Evolutionary conservation across 2,888 invertebrate genomes (phyloP).

Genomic region (Macrophya annulata): DNA sequence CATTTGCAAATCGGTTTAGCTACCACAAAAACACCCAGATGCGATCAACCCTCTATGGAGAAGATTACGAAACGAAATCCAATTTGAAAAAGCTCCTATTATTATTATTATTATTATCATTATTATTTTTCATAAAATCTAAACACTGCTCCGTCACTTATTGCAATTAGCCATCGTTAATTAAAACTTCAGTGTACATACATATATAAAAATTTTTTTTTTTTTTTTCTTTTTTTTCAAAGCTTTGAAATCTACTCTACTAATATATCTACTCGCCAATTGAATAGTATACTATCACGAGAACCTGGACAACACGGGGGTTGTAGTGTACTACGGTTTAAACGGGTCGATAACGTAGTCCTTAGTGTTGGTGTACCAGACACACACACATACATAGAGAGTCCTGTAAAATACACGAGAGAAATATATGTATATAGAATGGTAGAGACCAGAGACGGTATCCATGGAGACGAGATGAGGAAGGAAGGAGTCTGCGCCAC

Average conservation of each 20-base stretch:
- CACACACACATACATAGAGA: conserved; percentile 22
- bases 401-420: conserved; percentile 9
- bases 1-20: too few species aligned
- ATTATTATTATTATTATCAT: too few species aligned
- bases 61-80: too few species aligned
- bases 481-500: conserved; percentile 67
- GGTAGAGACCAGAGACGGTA: conserved; percentile 64
- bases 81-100: too few species aligned
- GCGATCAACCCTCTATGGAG: too few species aligned
- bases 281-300: conserved; percentile 46
- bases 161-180: neutral
- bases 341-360: conserved; percentile 34
- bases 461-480: conserved; percentile 69
- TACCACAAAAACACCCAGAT: too few species aligned
- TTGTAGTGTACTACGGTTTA: conserved; percentile 23
- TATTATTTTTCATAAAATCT: too few species aligned
- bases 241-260: too few species aligned
- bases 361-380: neutral
- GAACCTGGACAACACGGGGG: neutral
- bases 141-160: too few species aligned
- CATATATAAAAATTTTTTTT: neutral
- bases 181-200: neutral
- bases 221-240: too few species aligned
- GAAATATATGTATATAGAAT: conserved; percentile 41
- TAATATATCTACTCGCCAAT: conserved; percentile 6